phyloP scores from a whole-genome alignment of 2,888 invertebrate genomes.

The Elegia similella region DNA sequence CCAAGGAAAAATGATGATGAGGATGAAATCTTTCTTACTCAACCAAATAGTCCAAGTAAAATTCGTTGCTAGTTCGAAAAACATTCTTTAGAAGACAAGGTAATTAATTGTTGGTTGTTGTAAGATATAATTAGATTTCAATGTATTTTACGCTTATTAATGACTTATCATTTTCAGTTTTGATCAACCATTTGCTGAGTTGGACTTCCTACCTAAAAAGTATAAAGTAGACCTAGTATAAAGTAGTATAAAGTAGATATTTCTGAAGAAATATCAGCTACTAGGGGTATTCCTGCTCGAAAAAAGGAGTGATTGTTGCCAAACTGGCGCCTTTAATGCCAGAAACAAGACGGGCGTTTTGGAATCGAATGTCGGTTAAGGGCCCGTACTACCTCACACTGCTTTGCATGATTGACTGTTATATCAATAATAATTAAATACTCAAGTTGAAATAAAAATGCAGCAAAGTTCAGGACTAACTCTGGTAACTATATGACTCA shows the following conservation, averaged over 20 bases:
- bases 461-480: too few relatives aligned
- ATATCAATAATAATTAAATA: too few relatives aligned
- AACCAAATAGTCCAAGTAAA: conserved; percentile 21
- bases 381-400: too few relatives aligned
- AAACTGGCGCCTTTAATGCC: too few relatives aligned
- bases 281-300: conserved; percentile 18
- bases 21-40: conserved; percentile 20
- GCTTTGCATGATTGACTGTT: too few relatives aligned
- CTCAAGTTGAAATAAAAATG: too few relatives aligned
- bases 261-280: conserved; percentile 18
- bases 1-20: conserved; percentile 17
- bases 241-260: too few relatives aligned
- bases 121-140: neutral
- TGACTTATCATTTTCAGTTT: conserved; percentile 17
- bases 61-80: conserved; percentile 14
- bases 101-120: conserved; percentile 1
- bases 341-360: too few relatives aligned
- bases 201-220: conserved; percentile 20
- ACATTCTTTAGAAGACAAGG: conserved; percentile 17
- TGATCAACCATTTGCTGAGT: conserved; percentile 19
- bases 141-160: neutral
- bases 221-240: conserved; percentile 18
- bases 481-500: too few relatives aligned
- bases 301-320: conserved; percentile 20
- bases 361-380: too few relatives aligned